These are phyloP conservation scores for Clarias batrachus DNA, from an alignment of 2,113 vertebrate species.

Conservation along the genomic window DNA sequence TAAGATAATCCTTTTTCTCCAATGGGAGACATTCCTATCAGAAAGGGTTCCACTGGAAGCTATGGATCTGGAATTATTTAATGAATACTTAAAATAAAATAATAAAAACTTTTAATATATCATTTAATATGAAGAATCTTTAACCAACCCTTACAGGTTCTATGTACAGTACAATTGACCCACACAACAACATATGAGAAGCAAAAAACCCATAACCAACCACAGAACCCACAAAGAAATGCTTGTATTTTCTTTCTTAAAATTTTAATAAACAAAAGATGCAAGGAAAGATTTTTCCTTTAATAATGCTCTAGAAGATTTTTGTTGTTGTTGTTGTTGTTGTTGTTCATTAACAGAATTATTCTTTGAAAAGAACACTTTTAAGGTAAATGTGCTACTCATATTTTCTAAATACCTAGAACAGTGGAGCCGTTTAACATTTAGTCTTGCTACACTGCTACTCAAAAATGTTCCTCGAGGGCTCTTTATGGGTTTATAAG, in stretches of 20 bases:
- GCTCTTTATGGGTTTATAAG: neutral
- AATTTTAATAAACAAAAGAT: neutral
- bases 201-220: neutral
- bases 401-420: neutral
- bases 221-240: neutral
- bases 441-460: neutral
- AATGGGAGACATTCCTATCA: no score
- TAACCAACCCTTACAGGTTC: neutral
- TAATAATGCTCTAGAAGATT: neutral
- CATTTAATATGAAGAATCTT: neutral
- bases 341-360: no score
- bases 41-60: neutral
- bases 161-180: neutral
- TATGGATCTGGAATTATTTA: neutral
- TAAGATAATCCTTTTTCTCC: no score
- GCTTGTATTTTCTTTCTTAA: neutral
- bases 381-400: neutral
- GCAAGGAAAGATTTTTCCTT: neutral
- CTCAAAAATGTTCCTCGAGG: neutral
- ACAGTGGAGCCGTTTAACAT: neutral
- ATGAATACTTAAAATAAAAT: no score
- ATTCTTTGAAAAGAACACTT: neutral
- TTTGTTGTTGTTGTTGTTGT: neutral
- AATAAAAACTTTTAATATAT: neutral
- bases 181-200: neutral